Percentiles rank a stretch among this genome's conserved stretches.
phyloP scores from a whole-genome alignment of 2,113 vertebrate genomes.

The Ictalurus furcatus region DNA sequence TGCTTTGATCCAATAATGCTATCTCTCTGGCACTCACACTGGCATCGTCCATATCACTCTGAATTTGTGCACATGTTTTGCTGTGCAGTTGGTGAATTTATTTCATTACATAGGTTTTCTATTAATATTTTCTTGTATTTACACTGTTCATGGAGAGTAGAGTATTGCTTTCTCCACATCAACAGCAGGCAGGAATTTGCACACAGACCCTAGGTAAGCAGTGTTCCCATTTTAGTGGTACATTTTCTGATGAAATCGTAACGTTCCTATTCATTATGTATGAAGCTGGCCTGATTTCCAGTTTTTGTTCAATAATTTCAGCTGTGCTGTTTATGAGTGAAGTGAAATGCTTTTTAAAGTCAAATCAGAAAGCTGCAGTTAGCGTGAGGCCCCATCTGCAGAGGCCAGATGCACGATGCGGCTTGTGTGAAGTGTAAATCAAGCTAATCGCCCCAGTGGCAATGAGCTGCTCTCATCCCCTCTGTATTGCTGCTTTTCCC shows the following conservation, averaged over 20 bases:
- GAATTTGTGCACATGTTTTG: constrained; percentile 31
- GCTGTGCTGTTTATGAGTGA: constrained; percentile 35
- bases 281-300: constrained; percentile 46
- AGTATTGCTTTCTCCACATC: constrained; percentile 56
- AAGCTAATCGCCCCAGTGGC: constrained; percentile 29
- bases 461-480: neutral
- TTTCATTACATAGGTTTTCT: constrained; percentile 47
- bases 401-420: constrained; percentile 29
- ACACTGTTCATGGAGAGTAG: constrained; percentile 58
- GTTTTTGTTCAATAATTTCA: constrained; percentile 49
- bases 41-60: constrained; percentile 41
- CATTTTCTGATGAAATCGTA: constrained; percentile 39
- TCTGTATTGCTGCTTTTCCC: constrained; percentile 23
- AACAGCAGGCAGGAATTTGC: constrained; percentile 53
- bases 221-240: constrained; percentile 47
- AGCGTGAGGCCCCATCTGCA: constrained; percentile 30
- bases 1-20: constrained; percentile 61
- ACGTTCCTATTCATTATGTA: constrained; percentile 52
- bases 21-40: constrained; percentile 51
- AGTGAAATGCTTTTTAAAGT: constrained; percentile 52
- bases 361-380: constrained; percentile 41
- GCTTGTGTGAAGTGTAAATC: constrained; percentile 44
- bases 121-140: constrained; percentile 60
- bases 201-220: constrained; percentile 48
- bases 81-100: constrained; percentile 13